Base-by-base conservation (phyloP, 2,888 invertebrate species). In the Itoplectis maculator region DNA sequence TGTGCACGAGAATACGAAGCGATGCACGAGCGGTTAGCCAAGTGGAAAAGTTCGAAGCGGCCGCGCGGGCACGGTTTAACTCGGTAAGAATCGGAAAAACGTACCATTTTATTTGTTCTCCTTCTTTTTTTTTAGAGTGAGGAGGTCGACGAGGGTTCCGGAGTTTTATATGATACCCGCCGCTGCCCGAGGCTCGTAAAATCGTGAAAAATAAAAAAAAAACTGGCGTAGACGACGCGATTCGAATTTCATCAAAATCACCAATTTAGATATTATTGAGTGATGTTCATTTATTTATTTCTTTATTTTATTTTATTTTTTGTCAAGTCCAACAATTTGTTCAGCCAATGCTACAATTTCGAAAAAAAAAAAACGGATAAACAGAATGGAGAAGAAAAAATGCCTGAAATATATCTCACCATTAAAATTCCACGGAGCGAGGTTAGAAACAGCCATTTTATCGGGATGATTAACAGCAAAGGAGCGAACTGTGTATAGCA, bases 41-140 rank as follows among this genome's bases (percentile, higher is more conserved):
- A 85, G 85, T 88, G 86, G 88, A 87, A 90, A 89, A 89, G 87
- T 89, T 88, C 84, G 74, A 85, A 79, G 81, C 81, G 76, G 77
- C 87, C 85, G 77, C 85, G 77, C 73, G 83, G n/a, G n/a, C n/a
- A n/a, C 86, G 87, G 86, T 90, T 89, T 87, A 87, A 90, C 86
- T 86, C 81, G 75, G 83, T 79, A 84, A 84, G 85, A 88, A 87
- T 86, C 86, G 78, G 84, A 74, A 70, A 69, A 45, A 49, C 51
- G 47, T 78, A 40, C 61, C 59, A 65, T 72, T 79, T 42, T 56
- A 8, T 69, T 47, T 65, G 82, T 85, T 86, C 78, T 78, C 23
- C 29, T n/a, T 47, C 29, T 3, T 35, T 63, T 29, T 54, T 15
- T 18, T 8, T 15, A 29, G 29, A 29, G 66, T 42, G 75, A 72